A percentile compares a stretch with the other conserved stretches of the same genome.
Conservation (phyloP, 2,888 invertebrate species). For the Drosophila meridiana region DNA sequence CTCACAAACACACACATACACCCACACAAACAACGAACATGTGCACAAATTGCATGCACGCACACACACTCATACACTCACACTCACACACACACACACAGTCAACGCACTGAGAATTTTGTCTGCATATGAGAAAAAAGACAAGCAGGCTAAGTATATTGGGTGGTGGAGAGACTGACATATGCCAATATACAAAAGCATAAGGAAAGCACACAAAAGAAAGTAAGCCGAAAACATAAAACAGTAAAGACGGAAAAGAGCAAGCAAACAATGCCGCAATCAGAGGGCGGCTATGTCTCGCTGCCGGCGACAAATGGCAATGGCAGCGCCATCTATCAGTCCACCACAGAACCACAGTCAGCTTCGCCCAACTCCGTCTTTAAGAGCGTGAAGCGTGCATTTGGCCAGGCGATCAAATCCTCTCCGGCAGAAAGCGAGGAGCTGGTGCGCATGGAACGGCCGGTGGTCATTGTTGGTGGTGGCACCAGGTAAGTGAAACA, state of each 20-base stretch:
- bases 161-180: slow-evolving; percentile 31
- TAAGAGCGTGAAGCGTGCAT: slow-evolving; percentile 84
- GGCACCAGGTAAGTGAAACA: slow-evolving; percentile 83
- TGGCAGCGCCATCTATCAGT: slow-evolving; percentile 84
- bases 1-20: slow-evolving; percentile 12
- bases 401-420: slow-evolving; percentile 85
- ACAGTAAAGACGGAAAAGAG: slow-evolving; percentile 7
- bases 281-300: slow-evolving; percentile 85
- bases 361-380: slow-evolving; percentile 84
- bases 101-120: slow-evolving; percentile 36
- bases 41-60: slow-evolving; percentile 12
- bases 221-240: slow-evolving; percentile 21
- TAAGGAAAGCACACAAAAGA: slow-evolving; percentile 13
- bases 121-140: slow-evolving; percentile 20
- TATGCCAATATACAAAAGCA: slow-evolving; percentile 10
- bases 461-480: slow-evolving; percentile 83
- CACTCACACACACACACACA: slow-evolving; percentile 3
- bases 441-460: slow-evolving; percentile 82
- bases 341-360: slow-evolving; percentile 84
- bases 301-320: slow-evolving; percentile 83
- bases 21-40: slow-evolving; percentile 28
- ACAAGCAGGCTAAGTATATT: slow-evolving; percentile 60
- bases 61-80: background rate
- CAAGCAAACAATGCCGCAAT: slow-evolving; percentile 78
- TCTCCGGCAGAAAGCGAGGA: slow-evolving; percentile 81